Base-by-base conservation (phyloP, 2,888 invertebrate species). In the Drosophila cognata region DNA sequence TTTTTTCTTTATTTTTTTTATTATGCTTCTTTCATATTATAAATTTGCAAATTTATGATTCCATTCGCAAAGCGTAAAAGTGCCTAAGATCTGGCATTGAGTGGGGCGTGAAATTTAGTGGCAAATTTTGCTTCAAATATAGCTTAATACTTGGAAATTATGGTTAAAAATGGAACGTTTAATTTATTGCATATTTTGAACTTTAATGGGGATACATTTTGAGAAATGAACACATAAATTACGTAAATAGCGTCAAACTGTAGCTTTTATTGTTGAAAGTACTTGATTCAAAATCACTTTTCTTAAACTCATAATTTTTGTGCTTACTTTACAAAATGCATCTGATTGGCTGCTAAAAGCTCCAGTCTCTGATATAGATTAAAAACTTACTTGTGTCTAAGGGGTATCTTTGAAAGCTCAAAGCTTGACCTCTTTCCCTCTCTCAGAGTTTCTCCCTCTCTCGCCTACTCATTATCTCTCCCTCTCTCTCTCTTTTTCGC, bases 41-140 rank as follows among this genome's bases (percentile, higher is more conserved):
- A 41, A 38, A 16, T 21, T 41, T 57, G 21, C n/a, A 63, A 46
- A 70, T 72, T 61, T 70, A 72, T 51, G 52, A 46, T 46, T 48
- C 25, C 21, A 53, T 69, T 48, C 18, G 52, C 21, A n/a, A 38
- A 38, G 25, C 56, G 50, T 18, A 16, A 43, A 33, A 43, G 52
- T 33, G 33, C 25, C 43, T 7, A 16, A 21, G 41, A 11, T n/a
- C 38, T 38, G 48, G 29, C 38, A 29, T 71, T 53, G 33, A 48
- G 28, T 52, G 6, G 38, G 29, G 35, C 53, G 36, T 46, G 28
- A 56, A 52, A 29, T 25, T 28, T 7, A 25, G 29, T 36, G 5
- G 31, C 29, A 31, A 53, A 48, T 67, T 66, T 36, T 11, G 35
- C 6, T 33, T 18, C 33, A 33, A 33, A 46, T 25, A 18, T 2